Conservation (phyloP, 2,888 invertebrate genomes). For the Sarcophaga carnaria region DNA sequence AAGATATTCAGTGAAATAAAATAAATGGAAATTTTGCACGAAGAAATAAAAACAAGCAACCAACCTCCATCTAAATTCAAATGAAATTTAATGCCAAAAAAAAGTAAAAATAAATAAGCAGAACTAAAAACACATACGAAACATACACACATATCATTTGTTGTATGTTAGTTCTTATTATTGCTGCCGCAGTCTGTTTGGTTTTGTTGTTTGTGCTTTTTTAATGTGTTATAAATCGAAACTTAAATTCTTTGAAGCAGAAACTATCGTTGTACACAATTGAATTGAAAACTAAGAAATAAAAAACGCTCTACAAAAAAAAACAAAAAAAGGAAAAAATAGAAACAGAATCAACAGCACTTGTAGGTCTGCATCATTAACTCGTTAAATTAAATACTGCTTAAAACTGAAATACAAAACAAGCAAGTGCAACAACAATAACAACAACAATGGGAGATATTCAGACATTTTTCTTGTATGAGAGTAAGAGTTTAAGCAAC, state of each 20-base stretch:
- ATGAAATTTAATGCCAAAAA: constrained; percentile 67
- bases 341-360: constrained; percentile 73
- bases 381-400: constrained; percentile 67
- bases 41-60: constrained; percentile 27
- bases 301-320: constrained; percentile 6
- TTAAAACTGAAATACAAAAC: constrained; percentile 52
- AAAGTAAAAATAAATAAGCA: background rate
- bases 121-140: constrained; percentile 42
- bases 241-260: constrained; percentile 69
- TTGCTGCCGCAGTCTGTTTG: constrained; percentile 23
- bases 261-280: constrained; percentile 62
- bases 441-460: background rate
- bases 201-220: constrained; percentile 27
- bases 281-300: constrained; percentile 44
- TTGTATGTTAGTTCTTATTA: constrained; percentile 12
- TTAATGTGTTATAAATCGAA: constrained; percentile 67
- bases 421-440: constrained; percentile 15
- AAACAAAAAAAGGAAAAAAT: background rate
- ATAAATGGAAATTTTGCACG: constrained; percentile 61
- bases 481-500: background rate
- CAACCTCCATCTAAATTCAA: constrained; percentile 52
- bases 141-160: constrained; percentile 16
- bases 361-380: constrained; percentile 75
- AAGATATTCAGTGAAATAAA: constrained; percentile 25
- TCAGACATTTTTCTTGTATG: background rate